Evolutionary conservation across 1,140 invertebrate species (phyloP).

Genomic region (Euglossa dilemma): DNA sequence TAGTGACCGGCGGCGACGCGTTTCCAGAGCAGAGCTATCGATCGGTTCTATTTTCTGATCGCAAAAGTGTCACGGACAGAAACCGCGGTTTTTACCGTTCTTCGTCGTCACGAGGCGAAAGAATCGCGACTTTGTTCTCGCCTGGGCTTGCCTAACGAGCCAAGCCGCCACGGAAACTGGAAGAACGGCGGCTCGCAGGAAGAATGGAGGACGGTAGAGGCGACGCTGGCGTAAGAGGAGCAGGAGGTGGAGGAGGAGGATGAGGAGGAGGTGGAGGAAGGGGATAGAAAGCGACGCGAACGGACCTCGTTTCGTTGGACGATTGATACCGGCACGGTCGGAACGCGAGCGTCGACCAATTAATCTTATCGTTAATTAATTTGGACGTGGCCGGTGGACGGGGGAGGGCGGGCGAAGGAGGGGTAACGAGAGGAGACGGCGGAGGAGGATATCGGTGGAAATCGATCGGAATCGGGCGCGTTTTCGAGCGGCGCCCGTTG

Average conservation of each 20-base stretch:
- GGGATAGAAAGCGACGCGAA: constrained; percentile 11
- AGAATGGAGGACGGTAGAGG: too few relatives aligned
- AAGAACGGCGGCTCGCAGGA: background rate
- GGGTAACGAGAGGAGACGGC: background rate
- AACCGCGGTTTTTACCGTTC: constrained; percentile 19
- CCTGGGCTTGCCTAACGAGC: constrained; percentile 21
- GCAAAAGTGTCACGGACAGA: constrained; percentile 53
- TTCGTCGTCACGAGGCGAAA: background rate
- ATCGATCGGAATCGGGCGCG: constrained; percentile 54
- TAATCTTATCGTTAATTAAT: constrained; percentile 81
- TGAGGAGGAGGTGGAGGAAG: too few relatives aligned
- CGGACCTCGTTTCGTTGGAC: constrained; percentile 30
- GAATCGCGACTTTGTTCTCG: constrained; percentile 26
- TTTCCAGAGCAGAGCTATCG: constrained; percentile 47
- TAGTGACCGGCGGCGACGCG: constrained; percentile 36
- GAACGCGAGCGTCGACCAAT: constrained; percentile 62
- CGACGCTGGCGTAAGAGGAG: too few relatives aligned
- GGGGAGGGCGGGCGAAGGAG: background rate
- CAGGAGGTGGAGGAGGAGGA: too few relatives aligned
- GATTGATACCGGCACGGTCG: constrained; percentile 52
- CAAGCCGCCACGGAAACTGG: background rate
- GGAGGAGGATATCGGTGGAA: background rate
- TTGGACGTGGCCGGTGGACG: constrained; percentile 52
- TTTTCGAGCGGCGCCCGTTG: constrained; percentile 11
- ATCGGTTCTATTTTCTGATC: constrained; percentile 53